These are phyloP conservation scores for Betta splendens DNA, from an alignment of 2,797 vertebrate genomes.

Conservation along the genomic window DNA sequence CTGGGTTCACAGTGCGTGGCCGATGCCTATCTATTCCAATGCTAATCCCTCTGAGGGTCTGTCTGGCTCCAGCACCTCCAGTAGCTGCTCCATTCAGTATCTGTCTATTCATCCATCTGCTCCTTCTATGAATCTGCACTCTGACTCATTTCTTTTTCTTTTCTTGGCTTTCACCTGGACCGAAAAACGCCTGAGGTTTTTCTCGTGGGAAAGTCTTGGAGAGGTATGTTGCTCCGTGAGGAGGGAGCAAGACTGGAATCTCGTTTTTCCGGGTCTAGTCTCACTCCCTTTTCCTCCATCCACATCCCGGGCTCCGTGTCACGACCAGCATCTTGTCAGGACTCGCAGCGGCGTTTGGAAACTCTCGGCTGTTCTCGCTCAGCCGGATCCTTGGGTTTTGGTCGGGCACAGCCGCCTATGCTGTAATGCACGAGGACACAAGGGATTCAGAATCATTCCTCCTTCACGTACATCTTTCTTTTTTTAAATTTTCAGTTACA, in stretches of 20 bases:
- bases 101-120: slow-evolving; percentile 28
- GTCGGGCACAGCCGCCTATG: slow-evolving; percentile 29
- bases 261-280: slow-evolving; percentile 74
- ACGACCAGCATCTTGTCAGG: slow-evolving; percentile 55
- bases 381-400: slow-evolving; percentile 58
- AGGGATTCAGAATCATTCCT: not conserved
- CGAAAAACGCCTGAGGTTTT: slow-evolving; percentile 73
- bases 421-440: not conserved
- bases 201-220: slow-evolving; percentile 78
- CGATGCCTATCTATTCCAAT: slow-evolving; percentile 49
- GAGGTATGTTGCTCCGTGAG: slow-evolving; percentile 75
- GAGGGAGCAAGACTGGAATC: slow-evolving; percentile 71
- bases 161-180: slow-evolving; percentile 27
- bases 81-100: slow-evolving; percentile 2
- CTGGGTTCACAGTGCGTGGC: slow-evolving; percentile 21
- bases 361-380: slow-evolving; percentile 56
- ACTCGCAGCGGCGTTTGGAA: slow-evolving; percentile 61
- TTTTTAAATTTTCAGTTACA: too few species aligned
- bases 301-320: slow-evolving; percentile 50
- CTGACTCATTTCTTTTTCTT: not conserved
- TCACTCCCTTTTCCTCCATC: slow-evolving; percentile 62
- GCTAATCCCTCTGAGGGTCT: slow-evolving; percentile 31
- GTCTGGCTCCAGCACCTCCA: slow-evolving; percentile 9
- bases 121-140: not conserved
- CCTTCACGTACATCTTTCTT: not conserved